Evolutionary conservation across 2,113 vertebrate species (phyloP), one percentile per base, ranked within the genome.

Genomic region (Cyrtonyx montezumae): DNA sequence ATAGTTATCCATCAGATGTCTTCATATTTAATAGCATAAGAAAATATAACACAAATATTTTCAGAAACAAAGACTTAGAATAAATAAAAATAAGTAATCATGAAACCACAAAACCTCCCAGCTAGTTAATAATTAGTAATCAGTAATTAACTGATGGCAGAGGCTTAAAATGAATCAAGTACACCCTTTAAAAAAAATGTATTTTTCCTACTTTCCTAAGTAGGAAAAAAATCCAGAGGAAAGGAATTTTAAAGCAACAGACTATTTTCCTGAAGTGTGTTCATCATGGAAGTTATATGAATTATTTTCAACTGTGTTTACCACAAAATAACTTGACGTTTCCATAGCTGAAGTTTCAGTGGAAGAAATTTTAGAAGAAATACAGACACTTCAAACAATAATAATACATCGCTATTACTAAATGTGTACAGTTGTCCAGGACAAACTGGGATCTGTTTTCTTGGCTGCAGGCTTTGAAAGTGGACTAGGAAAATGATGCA

Each of bases 381-480:
- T 76, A 62, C 5, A 85, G 43, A 51, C 13, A 26, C n/a, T 56
- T 36, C 6, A 61, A 56, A 19, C 53, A 77, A 46, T 36, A n/a
- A 4, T 70, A 67, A 49, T n/a, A 75, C 51, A 55, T 22, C 2
- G 6, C 22, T 13, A 61, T 48, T 22, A 26, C 22, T 23, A 73
- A 59, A 10, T 20, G 12, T 20, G 7, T 16, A 12, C 8, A 4
- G 11, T 25, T 9, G 32, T 49, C 34, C 25, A 36, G 48, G 63
- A 82, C 19, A 32, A 79, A 65, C 34, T 0, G 1, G 7, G 11
- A 48, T 15, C 59, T 13, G 6, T 87, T 71, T 1, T 0, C 13
- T 1, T 2, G 12, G 23, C 13, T 8, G 77, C 34, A 67, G 16
- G 3, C 6, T 12, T 58, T 48, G 23, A 49, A 40, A 26, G 1